These are phyloP conservation scores for Xiphophorus birchmanni DNA, from an alignment of 2,797 vertebrate species.

Conservation along the genomic window DNA sequence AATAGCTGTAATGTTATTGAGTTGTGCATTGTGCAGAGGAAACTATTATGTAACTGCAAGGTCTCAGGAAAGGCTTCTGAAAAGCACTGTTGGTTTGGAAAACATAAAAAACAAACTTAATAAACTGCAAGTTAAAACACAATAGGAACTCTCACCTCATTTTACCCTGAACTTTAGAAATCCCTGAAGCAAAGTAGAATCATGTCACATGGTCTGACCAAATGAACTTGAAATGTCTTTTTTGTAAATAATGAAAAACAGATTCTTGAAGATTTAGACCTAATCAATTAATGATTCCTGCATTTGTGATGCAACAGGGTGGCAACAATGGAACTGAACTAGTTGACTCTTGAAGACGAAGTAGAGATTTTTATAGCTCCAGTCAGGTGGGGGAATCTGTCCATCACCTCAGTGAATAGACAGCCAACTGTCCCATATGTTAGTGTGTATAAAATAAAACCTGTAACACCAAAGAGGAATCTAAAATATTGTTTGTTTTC, in stretches of 20 bases:
- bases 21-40: not conserved
- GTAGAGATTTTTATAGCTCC: not conserved
- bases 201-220: not conserved
- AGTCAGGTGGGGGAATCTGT: too few species aligned
- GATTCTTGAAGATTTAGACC: not conserved
- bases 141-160: not conserved
- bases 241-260: not conserved
- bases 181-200: not conserved
- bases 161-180: not conserved
- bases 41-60: constrained; percentile 1
- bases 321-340: not conserved
- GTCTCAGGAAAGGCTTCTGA: not conserved
- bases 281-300: not conserved
- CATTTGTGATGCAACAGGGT: not conserved
- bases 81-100: not conserved
- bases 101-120: too few species aligned
- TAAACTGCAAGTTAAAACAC: not conserved
- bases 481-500: not conserved
- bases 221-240: not conserved
- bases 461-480: not conserved
- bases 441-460: not conserved
- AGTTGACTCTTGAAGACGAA: not conserved
- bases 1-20: not conserved
- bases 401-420: not conserved
- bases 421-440: not conserved